A percentile compares a stretch with the other conserved stretches of the same genome.
phyloP scores from a whole-genome alignment of 1,140 invertebrate species.

The Helicoverpa armigera region DNA sequence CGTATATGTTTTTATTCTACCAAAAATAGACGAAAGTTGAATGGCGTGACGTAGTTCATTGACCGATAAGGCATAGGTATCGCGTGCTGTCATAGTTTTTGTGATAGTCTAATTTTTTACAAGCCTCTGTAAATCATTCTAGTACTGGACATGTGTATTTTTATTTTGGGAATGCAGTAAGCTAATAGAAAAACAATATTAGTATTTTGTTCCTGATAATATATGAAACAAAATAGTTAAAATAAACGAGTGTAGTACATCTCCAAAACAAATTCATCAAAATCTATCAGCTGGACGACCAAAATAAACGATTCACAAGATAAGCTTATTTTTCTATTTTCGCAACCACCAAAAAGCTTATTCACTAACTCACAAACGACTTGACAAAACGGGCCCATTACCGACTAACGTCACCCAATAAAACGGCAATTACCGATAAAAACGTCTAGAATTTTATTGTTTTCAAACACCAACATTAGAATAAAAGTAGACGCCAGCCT shows the following conservation, averaged over 20 bases:
- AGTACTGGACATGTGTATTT: no score
- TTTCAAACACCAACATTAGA: constrained; percentile 32
- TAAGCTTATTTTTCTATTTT: background rate
- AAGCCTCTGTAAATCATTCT: background rate
- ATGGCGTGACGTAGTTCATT: constrained; percentile 25
- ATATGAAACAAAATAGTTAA: no score
- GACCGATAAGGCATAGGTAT: constrained; percentile 18
- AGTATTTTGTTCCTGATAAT: no score
- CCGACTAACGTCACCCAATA: background rate
- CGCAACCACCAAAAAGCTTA: background rate
- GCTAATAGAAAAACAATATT: no score
- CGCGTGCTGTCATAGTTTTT: constrained; percentile 18
- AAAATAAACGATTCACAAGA: no score
- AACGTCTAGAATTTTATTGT: constrained; percentile 25
- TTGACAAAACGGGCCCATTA: background rate
- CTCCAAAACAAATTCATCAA: no score
- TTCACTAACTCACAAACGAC: background rate
- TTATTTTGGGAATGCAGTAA: background rate
- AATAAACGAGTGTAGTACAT: no score
- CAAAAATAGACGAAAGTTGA: constrained; percentile 27
- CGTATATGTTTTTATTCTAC: background rate
- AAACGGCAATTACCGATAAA: constrained; percentile 13
- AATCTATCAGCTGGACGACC: no score
- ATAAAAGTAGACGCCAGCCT: constrained; percentile 40
- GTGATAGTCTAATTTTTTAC: constrained; percentile 20